Conservation (phyloP, 2,113 vertebrate species). For the Ovibos moschatus region DNA sequence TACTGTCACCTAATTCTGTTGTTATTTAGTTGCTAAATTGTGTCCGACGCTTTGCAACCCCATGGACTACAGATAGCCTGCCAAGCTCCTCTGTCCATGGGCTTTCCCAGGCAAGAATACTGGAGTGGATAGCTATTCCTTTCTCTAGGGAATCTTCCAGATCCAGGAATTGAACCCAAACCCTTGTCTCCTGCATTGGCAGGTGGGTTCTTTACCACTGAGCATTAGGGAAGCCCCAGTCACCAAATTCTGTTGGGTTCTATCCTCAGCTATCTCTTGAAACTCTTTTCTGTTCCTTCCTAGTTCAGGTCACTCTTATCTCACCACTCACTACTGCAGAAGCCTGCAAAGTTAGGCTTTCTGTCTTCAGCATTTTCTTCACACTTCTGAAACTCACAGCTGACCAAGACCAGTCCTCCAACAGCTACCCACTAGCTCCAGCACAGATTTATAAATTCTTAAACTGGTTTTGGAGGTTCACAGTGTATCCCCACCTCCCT, state of each 20-base stretch:
- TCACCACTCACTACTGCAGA: neutral
- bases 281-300: neutral
- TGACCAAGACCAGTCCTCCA: neutral
- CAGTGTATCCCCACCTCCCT: neutral
- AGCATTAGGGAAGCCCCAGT: neutral
- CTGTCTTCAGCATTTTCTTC: neutral
- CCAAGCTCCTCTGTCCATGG: neutral
- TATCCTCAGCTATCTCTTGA: neutral
- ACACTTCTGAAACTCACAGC: neutral
- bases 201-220: neutral
- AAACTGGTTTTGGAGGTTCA: neutral
- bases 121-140: neutral
- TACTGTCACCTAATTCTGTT: neutral
- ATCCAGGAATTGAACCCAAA: neutral
- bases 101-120: neutral
- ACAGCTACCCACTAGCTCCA: neutral
- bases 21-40: neutral
- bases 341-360: neutral
- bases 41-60: neutral
- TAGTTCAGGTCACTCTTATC: neutral
- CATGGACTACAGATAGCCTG: neutral
- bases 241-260: neutral
- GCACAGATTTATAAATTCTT: neutral
- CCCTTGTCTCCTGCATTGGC: neutral
- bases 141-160: neutral